Base-by-base conservation (phyloP, 2,888 invertebrate genomes). In the Xylota segnis region DNA sequence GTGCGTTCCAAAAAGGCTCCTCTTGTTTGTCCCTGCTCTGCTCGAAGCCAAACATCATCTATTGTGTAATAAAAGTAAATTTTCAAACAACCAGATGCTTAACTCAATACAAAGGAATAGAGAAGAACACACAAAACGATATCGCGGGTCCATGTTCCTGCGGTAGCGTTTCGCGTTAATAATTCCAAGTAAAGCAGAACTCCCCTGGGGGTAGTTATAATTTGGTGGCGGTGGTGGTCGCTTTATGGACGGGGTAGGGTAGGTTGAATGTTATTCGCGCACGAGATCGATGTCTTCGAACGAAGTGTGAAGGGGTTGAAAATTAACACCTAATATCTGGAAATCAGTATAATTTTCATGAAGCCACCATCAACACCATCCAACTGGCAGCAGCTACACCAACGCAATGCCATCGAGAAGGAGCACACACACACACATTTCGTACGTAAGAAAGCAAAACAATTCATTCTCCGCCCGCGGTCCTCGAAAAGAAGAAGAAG, bases 281-380 rank as follows among this genome's bases (percentile, higher is more conserved):
- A 54, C 32, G 68, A 76, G 75, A 86, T 86, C 84, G 81, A 86
- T 86, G 84, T 81, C 66, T 76, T 81, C 66, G 52, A 76, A 76
- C 63, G 66, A 86, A 81, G 84, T 86, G 84, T 76, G 76, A 86
- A 86, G 84, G 84, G 84, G 84, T 81, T 86, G 76, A 87, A 88
- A 88, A 84, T 88, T 88, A 88, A 88, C 88, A 88, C 88, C 88
- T 88, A 88, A 88, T 88, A 88, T 88, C 83, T 84, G 83, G 83
- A 88, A 88, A 88, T 88, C 88, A 88, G 88, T 88, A 88, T 87
- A 71, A 87, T 81, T 86, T 81, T 81, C 75, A 59, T 76, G 63
- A 83, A 78, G 66, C 72, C 71, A 63, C 71, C 83, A 72, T 37
- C 79, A 72, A 9, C 54, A 76, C 2, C 65, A 65, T 16, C 58